Evolutionary conservation across 2,888 invertebrate species (phyloP).

Genomic region (Mechanitis mazaeus): DNA sequence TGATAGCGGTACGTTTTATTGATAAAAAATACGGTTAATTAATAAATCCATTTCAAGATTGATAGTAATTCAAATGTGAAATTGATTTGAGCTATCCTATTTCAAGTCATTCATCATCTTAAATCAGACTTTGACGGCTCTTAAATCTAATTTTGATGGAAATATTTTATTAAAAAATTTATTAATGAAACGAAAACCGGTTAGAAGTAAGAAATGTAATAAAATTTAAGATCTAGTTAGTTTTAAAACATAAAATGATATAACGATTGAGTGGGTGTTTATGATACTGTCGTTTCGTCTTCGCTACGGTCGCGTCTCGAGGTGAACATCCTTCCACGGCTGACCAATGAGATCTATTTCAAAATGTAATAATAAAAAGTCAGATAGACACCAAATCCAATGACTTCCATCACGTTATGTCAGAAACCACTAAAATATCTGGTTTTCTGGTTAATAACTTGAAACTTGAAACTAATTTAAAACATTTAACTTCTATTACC

Average conservation of each 20-base stretch:
- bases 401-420: conserved; percentile 29
- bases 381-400: conserved; percentile 43
- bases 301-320: conserved; percentile 39
- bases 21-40: background rate
- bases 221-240: background rate
- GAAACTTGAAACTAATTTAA: too few relatives aligned
- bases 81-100: conserved; percentile 14
- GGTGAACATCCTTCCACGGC: conserved; percentile 65
- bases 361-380: conserved; percentile 51
- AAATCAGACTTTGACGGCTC: conserved; percentile 18
- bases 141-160: conserved; percentile 17
- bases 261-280: conserved; percentile 38
- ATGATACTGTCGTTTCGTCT: conserved; percentile 49
- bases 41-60: background rate
- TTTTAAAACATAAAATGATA: background rate
- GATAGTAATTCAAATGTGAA: conserved; percentile 12
- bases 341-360: conserved; percentile 49
- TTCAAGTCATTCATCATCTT: conserved; percentile 21
- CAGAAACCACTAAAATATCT: conserved; percentile 23
- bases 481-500: too few relatives aligned
- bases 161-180: conserved; percentile 19
- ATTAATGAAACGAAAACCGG: conserved; percentile 4
- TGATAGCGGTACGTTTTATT: background rate
- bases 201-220: background rate
- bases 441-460: conserved; percentile 15